Evolutionary conservation across 2,797 vertebrate species (phyloP).

Genomic region (Oreortyx pictus): DNA sequence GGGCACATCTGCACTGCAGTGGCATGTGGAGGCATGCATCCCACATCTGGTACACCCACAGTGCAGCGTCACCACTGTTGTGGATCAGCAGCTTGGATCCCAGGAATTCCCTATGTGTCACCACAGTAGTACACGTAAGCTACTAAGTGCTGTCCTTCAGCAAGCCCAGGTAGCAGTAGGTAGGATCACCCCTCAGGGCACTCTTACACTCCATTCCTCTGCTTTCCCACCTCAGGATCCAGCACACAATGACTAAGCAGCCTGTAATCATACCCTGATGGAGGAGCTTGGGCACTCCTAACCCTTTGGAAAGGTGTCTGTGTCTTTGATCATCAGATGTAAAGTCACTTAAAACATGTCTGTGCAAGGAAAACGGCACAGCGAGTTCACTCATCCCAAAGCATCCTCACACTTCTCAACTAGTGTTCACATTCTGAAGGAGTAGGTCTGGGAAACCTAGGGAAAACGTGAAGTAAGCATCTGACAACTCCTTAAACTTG

Average conservation of each 20-base stretch:
- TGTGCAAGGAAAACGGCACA: neutral
- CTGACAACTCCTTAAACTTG: neutral
- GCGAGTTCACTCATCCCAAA: neutral
- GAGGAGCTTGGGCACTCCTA: neutral
- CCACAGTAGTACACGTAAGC: neutral
- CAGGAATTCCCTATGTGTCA: neutral
- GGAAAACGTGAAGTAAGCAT: neutral
- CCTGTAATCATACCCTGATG: neutral
- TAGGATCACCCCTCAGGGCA: rapidly evolving
- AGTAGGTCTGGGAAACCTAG: neutral
- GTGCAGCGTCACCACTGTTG: neutral
- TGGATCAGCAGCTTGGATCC: neutral
- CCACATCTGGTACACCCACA: neutral
- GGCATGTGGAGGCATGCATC: neutral
- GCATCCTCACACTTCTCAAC: neutral
- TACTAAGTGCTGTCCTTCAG: neutral
- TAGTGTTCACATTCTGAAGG: neutral
- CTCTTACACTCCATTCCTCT: neutral
- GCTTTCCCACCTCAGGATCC: neutral
- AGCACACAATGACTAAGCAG: neutral
- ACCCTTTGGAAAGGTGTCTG: neutral
- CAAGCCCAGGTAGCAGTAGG: neutral
- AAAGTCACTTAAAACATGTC: neutral
- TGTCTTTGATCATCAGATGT: neutral
- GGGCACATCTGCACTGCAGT: rapidly evolving